Evolutionary conservation across 64 coral and sea anemone species (phyloP), one percentile per base, ranked within the genome.

Genomic region (Orbicella faveolata): DNA sequence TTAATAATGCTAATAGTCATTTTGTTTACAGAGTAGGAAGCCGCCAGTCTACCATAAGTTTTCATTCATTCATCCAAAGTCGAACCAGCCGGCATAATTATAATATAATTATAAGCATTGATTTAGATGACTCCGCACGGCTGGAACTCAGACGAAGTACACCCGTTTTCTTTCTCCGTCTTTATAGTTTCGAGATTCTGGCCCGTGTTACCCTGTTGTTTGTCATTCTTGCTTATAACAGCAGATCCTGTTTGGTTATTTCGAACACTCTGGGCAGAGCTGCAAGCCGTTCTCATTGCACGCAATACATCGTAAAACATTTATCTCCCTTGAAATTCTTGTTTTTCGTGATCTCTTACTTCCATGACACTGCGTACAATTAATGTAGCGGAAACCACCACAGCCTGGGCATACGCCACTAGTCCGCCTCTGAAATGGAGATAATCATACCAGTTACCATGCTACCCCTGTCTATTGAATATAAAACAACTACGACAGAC

Each of bases 221-320:
- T 59, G 55, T 6, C 44, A 48, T 59, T 59, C 55, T 59, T 59
- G 55, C 55, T 48, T 48, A 48, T 16, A 59, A 16, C 7, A 48
- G 44, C n/a, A 34, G 10, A 79, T 11, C 23, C 5, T 57, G 15
- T 17, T 54, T 44, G 35, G 34, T 54, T 91, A 76, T 6, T 48
- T 48, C 44, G 44, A 48, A 17, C 94, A 96, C 18, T 86, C 88
- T 35, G 94, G 77, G 62, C 94, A 96, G 44, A 81, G 68, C 33
- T 93, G 94, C 0, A 96, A 17, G 75, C 94, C 94, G 53, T 96
- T 96, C 37, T 96, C 94, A 25, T 96, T 96, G 88, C 94, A 96
- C 6, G 82, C 61, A 26, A 82, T 96, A 68, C 94, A 96, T 25
- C 86, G 79, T 2, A 96, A 68, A 61, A 93, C 79, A 34, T 69